Evolutionary conservation across 2,888 invertebrate species (phyloP), one percentile per base, ranked within the genome.

Genomic region (Chaetogeoica ovagalla): DNA sequence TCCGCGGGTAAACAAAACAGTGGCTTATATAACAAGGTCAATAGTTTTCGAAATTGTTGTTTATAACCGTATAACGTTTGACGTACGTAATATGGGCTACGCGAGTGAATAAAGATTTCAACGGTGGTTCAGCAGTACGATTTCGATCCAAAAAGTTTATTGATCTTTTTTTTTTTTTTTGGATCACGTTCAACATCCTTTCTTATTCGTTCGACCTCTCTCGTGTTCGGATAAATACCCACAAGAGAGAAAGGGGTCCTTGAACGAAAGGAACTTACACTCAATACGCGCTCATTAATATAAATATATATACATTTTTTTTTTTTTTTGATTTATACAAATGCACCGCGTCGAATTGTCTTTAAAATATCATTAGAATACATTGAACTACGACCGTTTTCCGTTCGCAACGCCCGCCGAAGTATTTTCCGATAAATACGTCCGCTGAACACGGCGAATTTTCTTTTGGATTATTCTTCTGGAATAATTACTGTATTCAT

Each of bases 171-270:
- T 30, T 30, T 30, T 30, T 30, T 30, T 30, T 59, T 76, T 65
- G 76, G 68, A 68, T 13, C 15, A 55, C 23, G 39, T 76, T 66
- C 66, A 76, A 43, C 39, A 59, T 59, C 76, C 68, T 65, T 68
- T 76, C 52, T 60, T 62, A 73, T 63, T 62, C 17, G 13, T 19
- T 72, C 13, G 75, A 68, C 76, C 76, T 68, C 75, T 76, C 75
- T 63, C n/a, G 30, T 76, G 43, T 76, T 76, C 48, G n/a, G 11
- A 76, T 76, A 39, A 55, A 55, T 52, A 11, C n/a, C 0, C 30
- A 60, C 60, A 37, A 69, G 69, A 76, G 69, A 76, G 76, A 76
- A 76, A 76, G 76, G 60, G 60, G 69, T 76, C 69, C 69, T 76
- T 76, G 76, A 76, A 76, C n/a, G 15, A 57, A 21, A 76, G n/a